Conservation (phyloP, 2,888 invertebrate genomes). For the Agonopterix arenella region DNA sequence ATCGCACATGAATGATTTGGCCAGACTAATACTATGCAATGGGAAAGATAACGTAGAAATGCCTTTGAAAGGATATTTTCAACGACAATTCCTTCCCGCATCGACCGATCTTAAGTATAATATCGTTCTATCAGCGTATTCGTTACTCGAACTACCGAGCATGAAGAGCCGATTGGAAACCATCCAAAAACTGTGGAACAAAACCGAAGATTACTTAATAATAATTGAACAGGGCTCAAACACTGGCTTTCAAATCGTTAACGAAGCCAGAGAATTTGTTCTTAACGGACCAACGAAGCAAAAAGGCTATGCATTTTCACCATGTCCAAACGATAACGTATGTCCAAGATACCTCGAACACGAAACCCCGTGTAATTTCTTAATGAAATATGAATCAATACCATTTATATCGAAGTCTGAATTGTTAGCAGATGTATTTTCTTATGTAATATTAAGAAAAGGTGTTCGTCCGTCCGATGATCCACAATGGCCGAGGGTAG, state of each 20-base stretch:
- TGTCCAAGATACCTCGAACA: slow-evolving; percentile 85
- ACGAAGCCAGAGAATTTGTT: slow-evolving; percentile 91
- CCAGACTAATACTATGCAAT: slow-evolving; percentile 81
- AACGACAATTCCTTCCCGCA: slow-evolving; percentile 89
- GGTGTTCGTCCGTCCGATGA: slow-evolving; percentile 72
- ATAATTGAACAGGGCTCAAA: slow-evolving; percentile 90
- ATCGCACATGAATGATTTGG: slow-evolving; percentile 87
- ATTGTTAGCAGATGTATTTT: slow-evolving; percentile 78
- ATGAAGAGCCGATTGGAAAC: slow-evolving; percentile 81
- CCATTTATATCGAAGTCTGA: slow-evolving; percentile 62
- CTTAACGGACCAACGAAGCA: slow-evolving; percentile 67
- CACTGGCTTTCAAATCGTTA: slow-evolving; percentile 87
- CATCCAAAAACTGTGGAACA: slow-evolving; percentile 89
- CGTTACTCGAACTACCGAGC: slow-evolving; percentile 87
- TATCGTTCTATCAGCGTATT: slow-evolving; percentile 87
- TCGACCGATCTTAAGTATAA: slow-evolving; percentile 80
- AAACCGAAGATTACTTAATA: slow-evolving; percentile 88
- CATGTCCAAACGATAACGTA: slow-evolving; percentile 89
- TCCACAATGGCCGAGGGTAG: slow-evolving; percentile 87
- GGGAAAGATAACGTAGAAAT: slow-evolving; percentile 79
- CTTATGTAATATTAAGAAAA: slow-evolving; percentile 90
- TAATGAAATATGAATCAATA: slow-evolving; percentile 77
- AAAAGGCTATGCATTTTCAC: slow-evolving; percentile 83
- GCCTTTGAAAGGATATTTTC: slow-evolving; percentile 79
- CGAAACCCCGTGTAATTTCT: slow-evolving; percentile 87